Evolutionary conservation across 1,140 invertebrate genomes (phyloP).

Genomic region (Phymastichus coffea): DNA sequence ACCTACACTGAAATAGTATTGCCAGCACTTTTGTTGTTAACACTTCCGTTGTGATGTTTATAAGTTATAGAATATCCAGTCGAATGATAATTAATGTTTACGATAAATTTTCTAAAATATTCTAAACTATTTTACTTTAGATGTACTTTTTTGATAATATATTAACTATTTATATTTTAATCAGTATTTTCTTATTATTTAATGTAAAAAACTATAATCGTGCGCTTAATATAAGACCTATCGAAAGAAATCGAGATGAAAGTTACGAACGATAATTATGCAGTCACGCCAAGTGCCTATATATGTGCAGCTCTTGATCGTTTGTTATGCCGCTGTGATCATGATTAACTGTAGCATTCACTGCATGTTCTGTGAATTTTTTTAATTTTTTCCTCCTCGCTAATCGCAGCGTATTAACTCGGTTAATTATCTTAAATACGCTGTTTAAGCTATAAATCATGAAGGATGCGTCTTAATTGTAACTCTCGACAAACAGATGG

Average conservation of each 20-base stretch:
- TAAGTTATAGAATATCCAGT: too few species aligned
- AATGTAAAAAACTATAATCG: too few species aligned
- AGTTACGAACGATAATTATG: slow-evolving; percentile 23
- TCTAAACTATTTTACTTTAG: slow-evolving; percentile 23
- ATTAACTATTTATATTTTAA: too few species aligned
- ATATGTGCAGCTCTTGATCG: background rate
- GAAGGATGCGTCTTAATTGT: too few species aligned
- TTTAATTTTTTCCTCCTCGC: background rate
- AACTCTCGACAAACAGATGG: too few species aligned
- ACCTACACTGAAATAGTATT: too few species aligned
- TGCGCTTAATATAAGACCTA: background rate
- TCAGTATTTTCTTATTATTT: too few species aligned
- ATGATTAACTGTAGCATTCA: background rate
- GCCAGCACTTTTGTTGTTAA: too few species aligned
- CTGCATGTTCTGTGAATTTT: background rate
- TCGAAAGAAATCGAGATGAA: slow-evolving; percentile 27
- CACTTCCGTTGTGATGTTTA: too few species aligned
- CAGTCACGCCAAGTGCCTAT: slow-evolving; percentile 15
- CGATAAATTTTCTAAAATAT: slow-evolving; percentile 13
- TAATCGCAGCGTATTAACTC: slow-evolving; percentile 1
- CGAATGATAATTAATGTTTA: too few species aligned
- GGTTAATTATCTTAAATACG: background rate
- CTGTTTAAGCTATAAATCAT: too few species aligned
- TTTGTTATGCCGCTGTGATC: slow-evolving; percentile 17
- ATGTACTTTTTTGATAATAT: slow-evolving; percentile 27